These are phyloP conservation scores for Nowickia ferox DNA, from an alignment of 2,888 invertebrate species.

Conservation along the genomic window DNA sequence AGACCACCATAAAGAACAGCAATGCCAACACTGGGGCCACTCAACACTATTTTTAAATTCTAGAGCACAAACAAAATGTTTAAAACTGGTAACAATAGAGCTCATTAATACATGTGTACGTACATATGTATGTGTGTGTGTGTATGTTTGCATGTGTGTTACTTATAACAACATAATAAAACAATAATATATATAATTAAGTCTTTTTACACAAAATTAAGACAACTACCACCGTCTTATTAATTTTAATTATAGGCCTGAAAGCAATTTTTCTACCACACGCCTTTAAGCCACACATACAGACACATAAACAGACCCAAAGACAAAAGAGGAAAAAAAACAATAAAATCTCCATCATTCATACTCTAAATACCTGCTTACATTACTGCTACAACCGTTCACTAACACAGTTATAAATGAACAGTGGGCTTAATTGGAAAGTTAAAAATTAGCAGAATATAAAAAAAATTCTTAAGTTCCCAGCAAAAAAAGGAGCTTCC, in stretches of 20 bases:
- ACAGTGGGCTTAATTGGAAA: slow-evolving; percentile 8
- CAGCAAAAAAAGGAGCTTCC: too few relatives aligned
- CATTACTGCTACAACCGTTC: slow-evolving; percentile 12
- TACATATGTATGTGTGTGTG: not conserved
- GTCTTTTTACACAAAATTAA: slow-evolving; percentile 65
- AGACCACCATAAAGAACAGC: slow-evolving; percentile 37
- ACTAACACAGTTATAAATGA: slow-evolving; percentile 19
- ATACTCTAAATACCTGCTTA: slow-evolving; percentile 61
- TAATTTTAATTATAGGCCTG: slow-evolving; percentile 68
- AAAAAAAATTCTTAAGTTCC: too few relatives aligned
- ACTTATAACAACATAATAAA: slow-evolving; percentile 44
- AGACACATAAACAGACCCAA: not conserved
- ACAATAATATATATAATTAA: slow-evolving; percentile 66
- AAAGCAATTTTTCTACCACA: slow-evolving; percentile 63
- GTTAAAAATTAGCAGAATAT: not conserved
- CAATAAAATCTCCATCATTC: slow-evolving; percentile 49
- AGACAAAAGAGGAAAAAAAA: slow-evolving; percentile 1
- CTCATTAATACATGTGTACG: too few relatives aligned
- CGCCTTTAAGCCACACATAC: slow-evolving; percentile 35
- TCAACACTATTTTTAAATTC: slow-evolving; percentile 35
- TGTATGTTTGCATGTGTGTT: too few relatives aligned
- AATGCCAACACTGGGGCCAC: slow-evolving; percentile 15
- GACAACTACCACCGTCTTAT: slow-evolving; percentile 60
- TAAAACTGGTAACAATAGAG: slow-evolving; percentile 10
- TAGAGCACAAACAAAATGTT: slow-evolving; percentile 24